Percentiles rank a stretch among this genome's conserved stretches.
Conservation (phyloP, 2,888 invertebrate genomes). For the Portevinia maculata region DNA sequence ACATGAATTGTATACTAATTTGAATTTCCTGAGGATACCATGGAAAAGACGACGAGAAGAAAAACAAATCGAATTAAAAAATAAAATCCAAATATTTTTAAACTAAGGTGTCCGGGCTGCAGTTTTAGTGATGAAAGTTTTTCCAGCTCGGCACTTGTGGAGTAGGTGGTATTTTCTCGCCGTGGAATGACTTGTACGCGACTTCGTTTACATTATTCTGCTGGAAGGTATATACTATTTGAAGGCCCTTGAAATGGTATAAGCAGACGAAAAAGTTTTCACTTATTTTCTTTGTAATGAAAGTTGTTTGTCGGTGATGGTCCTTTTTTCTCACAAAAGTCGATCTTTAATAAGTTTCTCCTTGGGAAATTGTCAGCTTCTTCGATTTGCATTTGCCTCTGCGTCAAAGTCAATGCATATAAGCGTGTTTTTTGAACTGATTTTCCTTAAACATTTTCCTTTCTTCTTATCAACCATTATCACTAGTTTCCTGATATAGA, state of each 20-base stretch:
- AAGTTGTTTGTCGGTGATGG: conserved; percentile 19
- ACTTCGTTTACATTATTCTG: conserved; percentile 63
- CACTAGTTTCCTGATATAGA: conserved; percentile 61
- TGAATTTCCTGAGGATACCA: conserved; percentile 40
- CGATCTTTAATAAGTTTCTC: conserved; percentile 63
- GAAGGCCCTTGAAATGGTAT: conserved; percentile 67
- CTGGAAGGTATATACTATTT: conserved; percentile 49
- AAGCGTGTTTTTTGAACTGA: conserved; percentile 53
- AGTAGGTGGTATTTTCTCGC: conserved; percentile 12
- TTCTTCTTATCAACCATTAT: conserved; percentile 60
- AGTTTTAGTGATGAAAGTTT: conserved; percentile 16
- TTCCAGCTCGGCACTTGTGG: conserved; percentile 26
- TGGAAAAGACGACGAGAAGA: neutral
- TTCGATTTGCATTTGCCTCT: conserved; percentile 44
- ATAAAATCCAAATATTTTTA: conserved; percentile 57
- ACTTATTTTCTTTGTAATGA: conserved; percentile 49
- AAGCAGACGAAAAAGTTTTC: conserved; percentile 64
- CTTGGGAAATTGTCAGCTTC: conserved; percentile 55
- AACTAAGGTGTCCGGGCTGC: neutral
- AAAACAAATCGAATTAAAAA: conserved; percentile 55
- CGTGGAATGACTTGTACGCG: conserved; percentile 45
- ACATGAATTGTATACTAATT: conserved; percentile 69
- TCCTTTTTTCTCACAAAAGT: neutral
- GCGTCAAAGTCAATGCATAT: conserved; percentile 66
- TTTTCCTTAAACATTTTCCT: conserved; percentile 60